Conservation (phyloP, 2,113 vertebrate species). For the Pogonocichla stellata region DNA sequence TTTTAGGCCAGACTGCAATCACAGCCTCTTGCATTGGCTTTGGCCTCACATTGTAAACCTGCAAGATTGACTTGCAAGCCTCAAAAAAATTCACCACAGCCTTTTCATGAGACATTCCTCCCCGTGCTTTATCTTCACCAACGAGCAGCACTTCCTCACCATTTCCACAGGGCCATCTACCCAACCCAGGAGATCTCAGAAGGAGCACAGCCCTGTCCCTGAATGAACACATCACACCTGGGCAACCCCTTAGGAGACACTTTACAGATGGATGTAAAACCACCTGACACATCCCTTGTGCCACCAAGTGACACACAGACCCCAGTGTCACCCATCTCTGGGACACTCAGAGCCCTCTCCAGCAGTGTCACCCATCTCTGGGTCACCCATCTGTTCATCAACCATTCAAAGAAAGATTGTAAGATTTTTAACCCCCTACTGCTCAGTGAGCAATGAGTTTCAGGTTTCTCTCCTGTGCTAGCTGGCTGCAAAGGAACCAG, state of each 20-base stretch:
- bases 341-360: neutral
- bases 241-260: neutral
- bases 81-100: neutral
- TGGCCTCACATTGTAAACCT: neutral
- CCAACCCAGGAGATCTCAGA: neutral
- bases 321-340: neutral
- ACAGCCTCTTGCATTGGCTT: neutral
- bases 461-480: neutral
- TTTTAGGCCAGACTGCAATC: neutral
- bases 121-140: neutral
- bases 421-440: neutral
- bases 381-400: neutral
- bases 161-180: neutral
- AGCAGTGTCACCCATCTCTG: neutral
- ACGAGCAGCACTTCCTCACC: fast-evolving
- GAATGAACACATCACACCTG: fast-evolving
- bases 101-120: neutral
- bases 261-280: neutral
- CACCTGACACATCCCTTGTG: neutral
- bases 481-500: neutral
- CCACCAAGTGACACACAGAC: neutral
- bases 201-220: neutral
- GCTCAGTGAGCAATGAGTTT: neutral
- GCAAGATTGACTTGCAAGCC: neutral
- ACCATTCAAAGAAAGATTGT: neutral